These are phyloP conservation scores for Drosophila parthenogenetica DNA, from an alignment of 2,888 invertebrate genomes.

Conservation along the genomic window DNA sequence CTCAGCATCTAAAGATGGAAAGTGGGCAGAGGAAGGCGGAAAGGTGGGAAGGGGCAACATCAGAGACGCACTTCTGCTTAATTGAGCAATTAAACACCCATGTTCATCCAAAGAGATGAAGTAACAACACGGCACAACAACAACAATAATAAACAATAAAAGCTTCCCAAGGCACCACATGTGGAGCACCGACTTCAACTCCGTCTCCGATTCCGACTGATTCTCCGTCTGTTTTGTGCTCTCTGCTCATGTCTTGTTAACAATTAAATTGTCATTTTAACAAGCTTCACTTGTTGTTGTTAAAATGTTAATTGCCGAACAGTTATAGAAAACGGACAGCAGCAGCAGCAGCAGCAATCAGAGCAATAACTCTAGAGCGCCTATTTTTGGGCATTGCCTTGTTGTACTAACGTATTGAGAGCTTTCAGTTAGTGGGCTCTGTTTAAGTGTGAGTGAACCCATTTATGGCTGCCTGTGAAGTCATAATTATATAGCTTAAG, in stretches of 20 bases:
- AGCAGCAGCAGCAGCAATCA: constrained; percentile 55
- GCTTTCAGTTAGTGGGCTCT: constrained; percentile 47
- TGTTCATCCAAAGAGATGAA: constrained; percentile 64
- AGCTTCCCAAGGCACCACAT: constrained; percentile 75
- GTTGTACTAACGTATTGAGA: constrained; percentile 34
- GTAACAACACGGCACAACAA: constrained; percentile 38
- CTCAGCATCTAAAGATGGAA: constrained; percentile 57
- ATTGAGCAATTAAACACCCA: constrained; percentile 83
- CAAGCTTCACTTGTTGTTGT: constrained; percentile 75
- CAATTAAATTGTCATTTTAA: constrained; percentile 84
- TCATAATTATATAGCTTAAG: constrained; percentile 65
- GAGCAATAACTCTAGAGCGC: constrained; percentile 61
- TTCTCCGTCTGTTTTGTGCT: constrained; percentile 21
- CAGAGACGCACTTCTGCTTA: constrained; percentile 74
- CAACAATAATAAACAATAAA: constrained; percentile 47
- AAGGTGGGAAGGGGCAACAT: constrained; percentile 17
- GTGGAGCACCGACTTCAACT: constrained; percentile 60
- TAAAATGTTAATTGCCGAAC: constrained; percentile 82
- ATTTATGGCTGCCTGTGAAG: constrained; percentile 60
- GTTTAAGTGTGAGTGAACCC: constrained; percentile 12
- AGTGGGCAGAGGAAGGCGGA: not conserved
- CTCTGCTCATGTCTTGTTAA: constrained; percentile 69
- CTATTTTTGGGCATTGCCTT: constrained; percentile 78
- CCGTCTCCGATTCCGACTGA: constrained; percentile 7
- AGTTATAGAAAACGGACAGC: constrained; percentile 79